A percentile compares a stretch with the other conserved stretches of the same genome.
phyloP scores from a whole-genome alignment of 2,797 vertebrate genomes.

The Enteromius unitaeniatus region DNA sequence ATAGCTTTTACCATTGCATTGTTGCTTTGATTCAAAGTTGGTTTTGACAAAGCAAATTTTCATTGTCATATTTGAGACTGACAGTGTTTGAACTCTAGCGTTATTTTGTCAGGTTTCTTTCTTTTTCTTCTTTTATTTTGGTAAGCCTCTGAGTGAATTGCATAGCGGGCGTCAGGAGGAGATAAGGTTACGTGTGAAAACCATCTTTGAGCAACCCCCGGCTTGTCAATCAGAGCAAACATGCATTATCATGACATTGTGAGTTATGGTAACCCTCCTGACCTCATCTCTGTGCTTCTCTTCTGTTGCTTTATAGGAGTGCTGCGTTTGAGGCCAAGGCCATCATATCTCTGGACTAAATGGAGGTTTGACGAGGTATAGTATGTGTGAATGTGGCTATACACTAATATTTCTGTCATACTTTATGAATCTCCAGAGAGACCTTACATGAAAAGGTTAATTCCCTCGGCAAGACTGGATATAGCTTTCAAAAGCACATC shows the following conservation, averaged over 20 bases:
- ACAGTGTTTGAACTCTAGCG: neutral
- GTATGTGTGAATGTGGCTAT: neutral
- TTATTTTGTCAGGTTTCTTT: neutral
- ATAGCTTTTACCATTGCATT: neutral
- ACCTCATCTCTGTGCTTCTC: slow-evolving; percentile 43
- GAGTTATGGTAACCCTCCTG: slow-evolving; percentile 39
- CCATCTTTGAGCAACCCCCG: neutral
- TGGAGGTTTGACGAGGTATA: neutral
- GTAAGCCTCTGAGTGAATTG: neutral
- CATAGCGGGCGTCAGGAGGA: neutral
- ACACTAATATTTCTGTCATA: neutral
- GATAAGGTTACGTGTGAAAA: neutral
- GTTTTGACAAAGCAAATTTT: neutral
- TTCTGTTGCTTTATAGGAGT: slow-evolving; percentile 22
- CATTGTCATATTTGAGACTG: neutral
- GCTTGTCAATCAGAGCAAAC: slow-evolving; percentile 44
- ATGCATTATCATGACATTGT: slow-evolving; percentile 40
- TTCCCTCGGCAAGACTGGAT: neutral
- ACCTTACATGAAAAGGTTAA: slow-evolving; percentile 13
- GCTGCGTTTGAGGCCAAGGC: neutral
- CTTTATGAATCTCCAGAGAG: neutral
- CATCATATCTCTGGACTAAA: slow-evolving; percentile 2
- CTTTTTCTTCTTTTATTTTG: neutral
- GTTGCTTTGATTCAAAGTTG: neutral
- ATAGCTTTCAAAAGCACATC: slow-evolving; percentile 31